Evolutionary conservation across 1,140 invertebrate species (phyloP), one percentile per base, ranked within the genome.

Genomic region (Drosophila pallidifrons): DNA sequence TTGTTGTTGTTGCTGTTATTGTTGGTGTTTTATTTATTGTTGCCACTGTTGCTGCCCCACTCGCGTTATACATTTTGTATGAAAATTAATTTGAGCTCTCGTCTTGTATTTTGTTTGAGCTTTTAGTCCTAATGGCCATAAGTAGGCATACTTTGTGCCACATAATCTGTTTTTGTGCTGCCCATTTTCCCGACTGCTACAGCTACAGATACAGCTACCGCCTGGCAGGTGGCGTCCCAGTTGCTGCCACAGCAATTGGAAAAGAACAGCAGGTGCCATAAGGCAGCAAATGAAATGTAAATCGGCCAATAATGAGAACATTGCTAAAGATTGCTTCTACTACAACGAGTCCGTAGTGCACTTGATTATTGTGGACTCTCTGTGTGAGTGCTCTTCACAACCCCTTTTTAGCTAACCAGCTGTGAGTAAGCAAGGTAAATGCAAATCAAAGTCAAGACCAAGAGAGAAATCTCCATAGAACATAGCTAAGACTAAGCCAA

Each of bases 31-130:
- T 73, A 54, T 66, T 63, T 66, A 57, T 70, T 58, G 63, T 67
- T 76, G 67, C 59, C 58, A 70, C 58, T 55, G 74, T 72, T 77
- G 77, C 52, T 66, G 57, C 15, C 11, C 13, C 41, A 51, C 49
- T 59, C 76, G 66, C 77, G 73, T 58, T 79, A 82, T 80, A 82
- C 68, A 88, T 87, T 88, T 87, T 87, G 79, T 82, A 88, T 87
- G 83, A 80, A 81, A 88, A 87, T 87, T 87, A 88, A 87, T 87
- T 87, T 87, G 80, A 79, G 82, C 83, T 88, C 75, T 86, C 54
- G 75, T 67, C 61, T 79, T 43, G 32, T 32, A 32, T 32, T 32
- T 32, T 32, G 32, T 66, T 59, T 80, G 76, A 77, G 80, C 77
- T 89, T 81, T 89, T 89, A 81, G 80, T 75, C 73, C 55, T 88